Base-by-base conservation (phyloP, 2,888 invertebrate species). In the Drosophila lutescens region DNA sequence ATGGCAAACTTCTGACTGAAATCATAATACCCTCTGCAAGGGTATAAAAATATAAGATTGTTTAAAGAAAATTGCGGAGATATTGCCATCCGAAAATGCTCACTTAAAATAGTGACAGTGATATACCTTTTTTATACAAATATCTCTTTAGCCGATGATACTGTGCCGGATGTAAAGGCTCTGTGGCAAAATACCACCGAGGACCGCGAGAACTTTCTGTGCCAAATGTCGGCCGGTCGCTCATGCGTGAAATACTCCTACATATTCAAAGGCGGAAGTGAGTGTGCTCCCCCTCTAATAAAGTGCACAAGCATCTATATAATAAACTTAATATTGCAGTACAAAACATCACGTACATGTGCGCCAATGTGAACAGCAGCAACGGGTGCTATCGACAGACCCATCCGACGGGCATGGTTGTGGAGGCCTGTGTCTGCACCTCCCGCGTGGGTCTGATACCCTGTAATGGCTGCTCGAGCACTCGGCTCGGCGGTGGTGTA, bases 311-410 rank as follows among this genome's bases (percentile, higher is more conserved):
- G 30, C 30, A 17, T 7, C 12, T 17, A 17, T 2, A 36, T 30
- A 32, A 12, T 32, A 20, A 15, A 9, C 20, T 1, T 2, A 0
- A 32, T 13, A 71, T 72, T 79, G 36, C 90, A 95, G 95, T 94
- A 72, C 93, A 94, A 89, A 95, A 95, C 88, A 93, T 95, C 2
- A 95, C 95, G 0, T 94, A 95, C 79, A 94, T 95, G 94, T 95
- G 95, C 86, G 94, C 95, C 49, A 94, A 94, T 88, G 95, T 94
- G 0, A 92, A 94, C 40, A 93, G 93, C 58, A 93, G 92, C 5
- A 93, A 91, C 57, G 95, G 95, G 3, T 95, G 95, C 85, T 95
- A 93, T 88, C 92, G 92, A 50, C 93, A 95, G 66, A 93, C 94
- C 20, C 86, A 86, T 32, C 67, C 86, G 8, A 91, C 91, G 59